Percentiles rank a stretch among this genome's conserved stretches.
These are phyloP conservation scores for Porites australiensis DNA, from an alignment of 64 coral and sea anemone species.

Conservation along the genomic window DNA sequence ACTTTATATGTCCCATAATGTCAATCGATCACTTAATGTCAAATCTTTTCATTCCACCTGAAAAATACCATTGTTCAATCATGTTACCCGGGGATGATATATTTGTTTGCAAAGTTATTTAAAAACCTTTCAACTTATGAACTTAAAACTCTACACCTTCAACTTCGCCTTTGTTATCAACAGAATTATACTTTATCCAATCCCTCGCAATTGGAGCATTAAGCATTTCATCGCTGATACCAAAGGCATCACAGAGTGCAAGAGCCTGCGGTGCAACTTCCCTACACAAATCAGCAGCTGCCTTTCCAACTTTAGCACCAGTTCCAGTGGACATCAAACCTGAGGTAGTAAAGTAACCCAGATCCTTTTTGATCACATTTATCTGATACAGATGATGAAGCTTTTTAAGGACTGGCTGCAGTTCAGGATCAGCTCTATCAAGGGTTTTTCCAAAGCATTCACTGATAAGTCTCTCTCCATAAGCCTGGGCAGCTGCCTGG, in stretches of 20 bases:
- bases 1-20: too few species aligned
- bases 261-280: constrained; percentile 89
- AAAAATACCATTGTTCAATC: too few species aligned
- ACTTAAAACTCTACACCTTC: constrained; percentile 8
- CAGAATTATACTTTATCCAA: constrained; percentile 85
- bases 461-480: constrained; percentile 80
- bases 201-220: constrained; percentile 92
- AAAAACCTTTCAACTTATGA: too few species aligned
- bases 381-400: constrained; percentile 87
- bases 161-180: constrained; percentile 89
- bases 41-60: too few species aligned
- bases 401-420: constrained; percentile 73
- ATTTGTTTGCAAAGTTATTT: too few species aligned
- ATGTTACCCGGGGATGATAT: too few species aligned
- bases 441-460: constrained; percentile 81
- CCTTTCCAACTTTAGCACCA: constrained; percentile 78
- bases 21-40: too few species aligned
- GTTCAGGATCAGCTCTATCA: constrained; percentile 63
- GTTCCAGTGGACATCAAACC: constrained; percentile 80
- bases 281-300: constrained; percentile 75
- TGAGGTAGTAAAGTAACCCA: constrained; percentile 87
- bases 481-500: constrained; percentile 80
- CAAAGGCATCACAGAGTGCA: constrained; percentile 90
- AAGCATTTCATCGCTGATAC: constrained; percentile 70
- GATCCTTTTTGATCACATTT: constrained; percentile 69